These are phyloP conservation scores for Abramis brama DNA, from an alignment of 2,113 vertebrate species.

Conservation along the genomic window DNA sequence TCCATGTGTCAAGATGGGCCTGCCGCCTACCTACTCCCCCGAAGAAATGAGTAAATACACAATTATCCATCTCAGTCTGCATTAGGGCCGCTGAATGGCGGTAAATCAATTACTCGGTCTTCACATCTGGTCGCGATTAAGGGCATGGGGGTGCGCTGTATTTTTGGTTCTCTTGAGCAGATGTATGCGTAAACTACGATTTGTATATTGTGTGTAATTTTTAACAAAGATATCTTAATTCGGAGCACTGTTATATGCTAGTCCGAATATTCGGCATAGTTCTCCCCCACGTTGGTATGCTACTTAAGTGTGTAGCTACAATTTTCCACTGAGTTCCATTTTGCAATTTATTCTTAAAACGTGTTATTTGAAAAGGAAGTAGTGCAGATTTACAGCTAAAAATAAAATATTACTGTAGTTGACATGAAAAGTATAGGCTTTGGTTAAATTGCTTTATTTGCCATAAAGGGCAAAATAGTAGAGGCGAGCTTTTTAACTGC, in stretches of 20 bases:
- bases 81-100: constrained; percentile 50
- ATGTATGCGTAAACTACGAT: constrained; percentile 62
- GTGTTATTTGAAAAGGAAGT: constrained; percentile 70
- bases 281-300: constrained; percentile 27
- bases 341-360: constrained; percentile 69
- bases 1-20: constrained; percentile 22
- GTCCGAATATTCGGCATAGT: not conserved
- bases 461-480: constrained; percentile 60
- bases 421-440: constrained; percentile 32
- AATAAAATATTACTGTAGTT: constrained; percentile 67
- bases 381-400: constrained; percentile 57
- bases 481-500: constrained; percentile 59
- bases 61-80: constrained; percentile 45
- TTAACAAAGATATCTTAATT: constrained; percentile 58
- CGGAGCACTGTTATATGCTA: constrained; percentile 15
- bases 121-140: constrained; percentile 70
- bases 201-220: constrained; percentile 55
- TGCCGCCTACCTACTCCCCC: not conserved
- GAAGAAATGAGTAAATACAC: constrained; percentile 46
- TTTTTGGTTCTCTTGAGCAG: constrained; percentile 45
- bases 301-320: constrained; percentile 52
- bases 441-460: constrained; percentile 69
- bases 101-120: constrained; percentile 69
- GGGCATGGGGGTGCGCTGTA: constrained; percentile 39
- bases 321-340: constrained; percentile 64